These are phyloP conservation scores for Mormyrus proboscirostris DNA, from an alignment of 2,797 vertebrate genomes.

Conservation along the genomic window DNA sequence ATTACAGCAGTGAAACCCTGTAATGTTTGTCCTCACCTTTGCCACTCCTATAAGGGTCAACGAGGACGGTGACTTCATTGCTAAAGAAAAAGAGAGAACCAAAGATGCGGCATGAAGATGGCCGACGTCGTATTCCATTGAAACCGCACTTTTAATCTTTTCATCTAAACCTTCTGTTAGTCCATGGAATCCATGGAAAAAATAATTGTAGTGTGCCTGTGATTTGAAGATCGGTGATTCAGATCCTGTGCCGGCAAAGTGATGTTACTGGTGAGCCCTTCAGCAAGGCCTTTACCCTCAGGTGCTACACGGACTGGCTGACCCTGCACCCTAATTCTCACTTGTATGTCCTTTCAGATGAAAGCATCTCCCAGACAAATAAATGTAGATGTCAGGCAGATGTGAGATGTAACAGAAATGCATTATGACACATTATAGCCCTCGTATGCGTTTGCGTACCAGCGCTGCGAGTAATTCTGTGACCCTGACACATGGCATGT, in stretches of 20 bases:
- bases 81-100: constrained; percentile 32
- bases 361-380: neutral
- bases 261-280: neutral
- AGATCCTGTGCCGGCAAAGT: neutral
- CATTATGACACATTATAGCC: neutral
- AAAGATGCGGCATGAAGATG: constrained; percentile 34
- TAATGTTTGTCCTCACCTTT: constrained; percentile 23
- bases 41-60: constrained; percentile 43
- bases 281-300: neutral
- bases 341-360: neutral
- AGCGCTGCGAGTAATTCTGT: neutral
- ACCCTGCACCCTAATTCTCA: neutral
- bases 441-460: neutral
- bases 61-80: constrained; percentile 40
- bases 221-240: neutral
- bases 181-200: neutral
- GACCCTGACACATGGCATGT: neutral
- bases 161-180: neutral
- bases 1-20: constrained; percentile 37
- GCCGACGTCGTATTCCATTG: constrained; percentile 43
- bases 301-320: neutral
- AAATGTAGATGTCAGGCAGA: neutral
- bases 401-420: neutral
- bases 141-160: constrained; percentile 21
- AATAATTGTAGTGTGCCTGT: neutral